Conservation (phyloP, 1,140 invertebrate species). For the Odontomachus brunneus region DNA sequence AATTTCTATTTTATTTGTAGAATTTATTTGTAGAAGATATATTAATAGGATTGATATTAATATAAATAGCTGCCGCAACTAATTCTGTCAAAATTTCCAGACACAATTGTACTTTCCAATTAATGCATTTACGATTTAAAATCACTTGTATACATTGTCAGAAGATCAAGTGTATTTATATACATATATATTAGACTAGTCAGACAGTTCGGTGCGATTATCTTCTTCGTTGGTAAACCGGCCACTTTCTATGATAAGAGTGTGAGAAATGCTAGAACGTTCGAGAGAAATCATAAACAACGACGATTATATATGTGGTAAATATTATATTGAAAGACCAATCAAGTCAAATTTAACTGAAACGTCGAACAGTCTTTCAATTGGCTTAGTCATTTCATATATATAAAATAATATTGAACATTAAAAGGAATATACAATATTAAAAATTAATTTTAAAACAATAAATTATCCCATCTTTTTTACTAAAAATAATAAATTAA, state of each 20-base stretch:
- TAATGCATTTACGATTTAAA: not conserved
- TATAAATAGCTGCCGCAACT: not conserved
- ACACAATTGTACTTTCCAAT: too few relatives aligned
- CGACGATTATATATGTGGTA: too few relatives aligned
- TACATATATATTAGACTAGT: not conserved
- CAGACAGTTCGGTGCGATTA: too few relatives aligned
- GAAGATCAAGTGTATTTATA: not conserved
- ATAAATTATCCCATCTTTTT: not conserved
- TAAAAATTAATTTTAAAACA: not conserved
- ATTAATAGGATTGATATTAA: not conserved
- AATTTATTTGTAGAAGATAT: not conserved
- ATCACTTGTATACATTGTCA: too few relatives aligned
- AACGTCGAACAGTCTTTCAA: not conserved
- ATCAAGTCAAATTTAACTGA: slow-evolving; percentile 2
- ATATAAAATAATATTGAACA: not conserved
- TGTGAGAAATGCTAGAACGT: too few relatives aligned
- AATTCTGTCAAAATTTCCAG: not conserved
- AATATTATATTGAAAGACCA: too few relatives aligned
- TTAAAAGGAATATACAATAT: not conserved
- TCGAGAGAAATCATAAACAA: too few relatives aligned
- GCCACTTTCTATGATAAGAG: too few relatives aligned
- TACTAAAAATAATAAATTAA: not conserved
- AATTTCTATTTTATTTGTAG: not conserved
- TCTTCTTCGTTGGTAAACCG: too few relatives aligned
- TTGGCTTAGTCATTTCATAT: not conserved